Conservation (phyloP, 2,888 invertebrate species). For the Pterostichus niger region DNA sequence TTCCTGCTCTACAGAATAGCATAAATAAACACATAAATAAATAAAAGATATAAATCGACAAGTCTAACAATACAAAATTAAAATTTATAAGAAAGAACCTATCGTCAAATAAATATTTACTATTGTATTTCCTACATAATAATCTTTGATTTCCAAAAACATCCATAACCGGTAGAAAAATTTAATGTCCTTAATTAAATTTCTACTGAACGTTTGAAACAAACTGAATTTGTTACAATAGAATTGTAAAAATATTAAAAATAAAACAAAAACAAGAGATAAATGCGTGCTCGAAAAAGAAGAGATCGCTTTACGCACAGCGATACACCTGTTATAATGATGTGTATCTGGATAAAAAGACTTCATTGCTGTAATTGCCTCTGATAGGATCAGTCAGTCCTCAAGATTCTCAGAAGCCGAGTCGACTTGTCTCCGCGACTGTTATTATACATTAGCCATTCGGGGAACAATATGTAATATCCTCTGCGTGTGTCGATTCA, state of each 20-base stretch:
- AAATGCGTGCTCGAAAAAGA: slow-evolving; percentile 5
- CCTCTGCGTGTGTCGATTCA: slow-evolving; percentile 53
- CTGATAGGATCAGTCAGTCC: slow-evolving; percentile 62
- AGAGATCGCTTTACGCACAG: slow-evolving; percentile 47
- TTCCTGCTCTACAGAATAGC: too few relatives aligned
- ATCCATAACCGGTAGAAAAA: too few relatives aligned
- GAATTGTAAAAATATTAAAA: not conserved
- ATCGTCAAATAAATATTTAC: too few relatives aligned
- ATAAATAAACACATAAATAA: too few relatives aligned
- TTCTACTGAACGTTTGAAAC: too few relatives aligned
- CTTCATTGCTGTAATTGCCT: slow-evolving; percentile 62
- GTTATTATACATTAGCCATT: slow-evolving; percentile 53
- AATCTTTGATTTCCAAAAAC: too few relatives aligned
- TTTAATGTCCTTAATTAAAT: too few relatives aligned
- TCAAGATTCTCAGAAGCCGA: slow-evolving; percentile 54
- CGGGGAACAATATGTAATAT: slow-evolving; percentile 58
- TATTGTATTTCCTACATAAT: too few relatives aligned
- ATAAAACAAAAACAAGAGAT: slow-evolving; percentile 7
- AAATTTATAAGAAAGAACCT: too few relatives aligned
- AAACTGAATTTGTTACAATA: not conserved
- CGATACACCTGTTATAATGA: slow-evolving; percentile 66
- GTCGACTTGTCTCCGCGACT: slow-evolving; percentile 17
- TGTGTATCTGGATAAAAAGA: slow-evolving; percentile 63
- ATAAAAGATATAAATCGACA: too few relatives aligned
- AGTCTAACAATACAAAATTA: too few relatives aligned